Percentiles rank a stretch among this genome's conserved stretches.
These are phyloP conservation scores for Ischnus inquisitorius DNA, from an alignment of 2,888 invertebrate genomes.

Conservation along the genomic window DNA sequence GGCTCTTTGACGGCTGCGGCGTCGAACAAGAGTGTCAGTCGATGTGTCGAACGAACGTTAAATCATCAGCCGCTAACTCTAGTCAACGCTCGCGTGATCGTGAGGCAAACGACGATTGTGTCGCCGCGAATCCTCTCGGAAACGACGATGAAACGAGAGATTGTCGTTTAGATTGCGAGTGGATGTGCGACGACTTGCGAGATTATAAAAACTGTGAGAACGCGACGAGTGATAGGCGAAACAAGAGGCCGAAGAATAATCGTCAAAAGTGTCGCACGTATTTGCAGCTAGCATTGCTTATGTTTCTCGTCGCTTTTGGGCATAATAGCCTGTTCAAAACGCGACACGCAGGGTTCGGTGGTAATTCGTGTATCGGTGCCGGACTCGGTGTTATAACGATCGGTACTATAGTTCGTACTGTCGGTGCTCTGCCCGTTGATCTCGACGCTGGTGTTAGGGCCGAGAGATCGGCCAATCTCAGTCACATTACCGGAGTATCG, in stretches of 20 bases:
- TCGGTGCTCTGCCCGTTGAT: constrained; percentile 77
- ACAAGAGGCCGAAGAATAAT: constrained; percentile 11
- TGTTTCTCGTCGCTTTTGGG: constrained; percentile 79
- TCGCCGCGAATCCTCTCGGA: neutral
- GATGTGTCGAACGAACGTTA: constrained; percentile 16
- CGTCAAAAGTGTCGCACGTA: constrained; percentile 72
- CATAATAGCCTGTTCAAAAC: constrained; percentile 74
- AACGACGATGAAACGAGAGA: constrained; percentile 25
- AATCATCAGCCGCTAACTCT: constrained; percentile 65
- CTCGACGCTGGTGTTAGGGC: constrained; percentile 86
- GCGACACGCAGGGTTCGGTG: constrained; percentile 67
- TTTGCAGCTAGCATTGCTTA: constrained; percentile 76
- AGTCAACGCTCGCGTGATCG: constrained; percentile 67
- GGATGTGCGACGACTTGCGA: constrained; percentile 53
- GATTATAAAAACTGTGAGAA: constrained; percentile 32
- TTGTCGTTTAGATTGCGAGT: constrained; percentile 57
- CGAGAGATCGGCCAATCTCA: constrained; percentile 93
- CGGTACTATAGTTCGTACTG: constrained; percentile 77
- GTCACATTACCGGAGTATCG: constrained; percentile 92
- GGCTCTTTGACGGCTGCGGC: constrained; percentile 61
- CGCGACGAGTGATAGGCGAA: constrained; percentile 65
- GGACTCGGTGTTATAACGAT: constrained; percentile 76
- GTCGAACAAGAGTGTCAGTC: constrained; percentile 29
- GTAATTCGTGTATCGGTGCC: constrained; percentile 60
- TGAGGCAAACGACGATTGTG: constrained; percentile 25